phyloP scores from a whole-genome alignment of 1,140 invertebrate genomes.

The Andrena cerasifolii region DNA sequence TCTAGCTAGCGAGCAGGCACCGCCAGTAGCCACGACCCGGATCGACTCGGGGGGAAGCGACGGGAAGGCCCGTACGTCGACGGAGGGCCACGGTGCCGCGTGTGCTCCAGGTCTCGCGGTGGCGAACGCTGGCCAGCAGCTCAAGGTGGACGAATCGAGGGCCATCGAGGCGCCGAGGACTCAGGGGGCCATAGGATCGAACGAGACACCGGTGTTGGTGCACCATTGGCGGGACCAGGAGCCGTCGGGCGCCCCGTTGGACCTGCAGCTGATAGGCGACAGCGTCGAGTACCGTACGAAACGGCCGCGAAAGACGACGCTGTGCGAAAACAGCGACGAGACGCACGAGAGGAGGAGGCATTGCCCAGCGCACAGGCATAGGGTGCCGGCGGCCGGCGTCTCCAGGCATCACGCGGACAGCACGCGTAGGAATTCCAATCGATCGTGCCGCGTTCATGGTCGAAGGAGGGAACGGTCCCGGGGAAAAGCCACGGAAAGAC shows the following conservation, averaged over 20 bases:
- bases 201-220: constrained; percentile 34
- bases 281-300: constrained; percentile 53
- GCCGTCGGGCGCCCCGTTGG: constrained; percentile 49
- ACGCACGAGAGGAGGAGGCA: constrained; percentile 4
- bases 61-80: constrained; percentile 20
- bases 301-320: constrained; percentile 42
- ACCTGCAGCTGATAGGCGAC: constrained; percentile 45
- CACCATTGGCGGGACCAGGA: constrained; percentile 41
- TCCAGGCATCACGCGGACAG: constrained; percentile 46
- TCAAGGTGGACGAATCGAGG: constrained; percentile 24
- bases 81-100: constrained; percentile 24
- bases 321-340: constrained; percentile 4
- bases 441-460: constrained; percentile 63
- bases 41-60: neutral
- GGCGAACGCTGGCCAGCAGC: constrained; percentile 30
- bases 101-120: constrained; percentile 21
- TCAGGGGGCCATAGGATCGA: constrained; percentile 17
- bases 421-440: constrained; percentile 40
- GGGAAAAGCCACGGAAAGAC: constrained; percentile 51
- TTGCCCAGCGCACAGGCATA: constrained; percentile 50
- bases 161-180: constrained; percentile 22
- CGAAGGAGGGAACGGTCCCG: constrained; percentile 48
- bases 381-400: constrained; percentile 17
- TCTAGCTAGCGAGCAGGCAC: constrained; percentile 56
- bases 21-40: constrained; percentile 20